These are phyloP conservation scores for Synanthedon myopaeformis DNA, from an alignment of 2,888 invertebrate genomes.

Conservation along the genomic window DNA sequence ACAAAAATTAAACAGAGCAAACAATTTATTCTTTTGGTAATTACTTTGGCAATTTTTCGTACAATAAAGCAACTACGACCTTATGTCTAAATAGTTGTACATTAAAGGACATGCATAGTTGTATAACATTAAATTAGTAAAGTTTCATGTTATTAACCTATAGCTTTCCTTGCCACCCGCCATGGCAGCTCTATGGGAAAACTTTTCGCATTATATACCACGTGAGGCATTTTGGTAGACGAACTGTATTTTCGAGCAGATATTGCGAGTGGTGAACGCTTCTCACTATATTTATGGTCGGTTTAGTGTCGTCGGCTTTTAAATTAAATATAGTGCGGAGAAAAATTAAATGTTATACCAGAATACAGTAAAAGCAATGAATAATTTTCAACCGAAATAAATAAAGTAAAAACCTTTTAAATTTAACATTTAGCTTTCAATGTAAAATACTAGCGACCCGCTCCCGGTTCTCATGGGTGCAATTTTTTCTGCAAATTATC, in stretches of 20 bases:
- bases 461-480: too few species aligned
- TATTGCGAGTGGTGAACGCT: slow-evolving; percentile 14
- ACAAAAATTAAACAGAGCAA: too few species aligned
- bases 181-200: slow-evolving; percentile 38
- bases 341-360: neutral
- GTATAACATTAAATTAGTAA: slow-evolving; percentile 49
- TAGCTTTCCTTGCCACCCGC: slow-evolving; percentile 25
- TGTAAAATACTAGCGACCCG: too few species aligned
- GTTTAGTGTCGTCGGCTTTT: neutral
- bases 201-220: slow-evolving; percentile 53
- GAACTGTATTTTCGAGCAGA: slow-evolving; percentile 23
- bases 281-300: neutral
- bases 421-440: too few species aligned
- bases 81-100: slow-evolving; percentile 1
- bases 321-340: neutral
- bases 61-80: neutral
- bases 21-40: neutral
- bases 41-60: neutral
- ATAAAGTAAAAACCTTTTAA: too few species aligned
- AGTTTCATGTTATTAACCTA: slow-evolving; percentile 47
- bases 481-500: too few species aligned
- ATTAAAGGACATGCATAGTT: slow-evolving; percentile 26
- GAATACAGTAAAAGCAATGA: too few species aligned
- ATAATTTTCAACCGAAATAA: too few species aligned
- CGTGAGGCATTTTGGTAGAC: slow-evolving; percentile 35